phyloP scores from a whole-genome alignment of 2,113 vertebrate genomes.

The Pipa parva region DNA sequence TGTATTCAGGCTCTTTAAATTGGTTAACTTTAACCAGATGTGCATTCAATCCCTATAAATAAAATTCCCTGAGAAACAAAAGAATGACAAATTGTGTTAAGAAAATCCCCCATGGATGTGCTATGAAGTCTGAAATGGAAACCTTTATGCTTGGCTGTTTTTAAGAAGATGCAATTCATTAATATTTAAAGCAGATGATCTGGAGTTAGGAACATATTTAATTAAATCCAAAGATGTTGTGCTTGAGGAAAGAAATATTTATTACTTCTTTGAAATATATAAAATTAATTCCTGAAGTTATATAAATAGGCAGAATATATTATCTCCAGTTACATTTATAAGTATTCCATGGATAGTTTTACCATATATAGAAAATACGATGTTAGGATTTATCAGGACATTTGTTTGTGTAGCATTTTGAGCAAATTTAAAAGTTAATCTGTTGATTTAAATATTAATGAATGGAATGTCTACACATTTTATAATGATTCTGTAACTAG shows the following conservation, averaged over 20 bases:
- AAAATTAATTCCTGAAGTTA: constrained; percentile 33
- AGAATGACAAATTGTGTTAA: constrained; percentile 39
- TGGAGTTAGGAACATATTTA: constrained; percentile 39
- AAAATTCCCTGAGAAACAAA: constrained; percentile 38
- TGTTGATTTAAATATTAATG: too few relatives aligned
- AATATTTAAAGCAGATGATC: constrained; percentile 44
- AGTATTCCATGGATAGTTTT: neutral
- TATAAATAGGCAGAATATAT: constrained; percentile 36
- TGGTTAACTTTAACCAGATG: constrained; percentile 32
- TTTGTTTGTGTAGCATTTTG: too few relatives aligned
- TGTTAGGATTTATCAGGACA: too few relatives aligned
- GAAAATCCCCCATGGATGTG: constrained; percentile 29
- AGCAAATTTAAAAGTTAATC: too few relatives aligned
- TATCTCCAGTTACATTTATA: constrained; percentile 17
- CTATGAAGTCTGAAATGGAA: constrained; percentile 41
- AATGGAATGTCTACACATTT: too few relatives aligned
- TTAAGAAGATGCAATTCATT: constrained; percentile 42
- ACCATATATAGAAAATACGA: too few relatives aligned
- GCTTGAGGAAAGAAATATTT: constrained; percentile 43
- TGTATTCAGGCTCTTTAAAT: constrained; percentile 8
- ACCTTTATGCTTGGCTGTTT: constrained; percentile 32
- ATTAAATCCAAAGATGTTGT: constrained; percentile 41
- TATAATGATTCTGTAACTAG: too few relatives aligned
- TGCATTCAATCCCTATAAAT: constrained; percentile 33
- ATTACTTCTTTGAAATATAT: constrained; percentile 35